Base-by-base conservation (phyloP, 2,888 invertebrate genomes). In the Congeria kusceri region DNA sequence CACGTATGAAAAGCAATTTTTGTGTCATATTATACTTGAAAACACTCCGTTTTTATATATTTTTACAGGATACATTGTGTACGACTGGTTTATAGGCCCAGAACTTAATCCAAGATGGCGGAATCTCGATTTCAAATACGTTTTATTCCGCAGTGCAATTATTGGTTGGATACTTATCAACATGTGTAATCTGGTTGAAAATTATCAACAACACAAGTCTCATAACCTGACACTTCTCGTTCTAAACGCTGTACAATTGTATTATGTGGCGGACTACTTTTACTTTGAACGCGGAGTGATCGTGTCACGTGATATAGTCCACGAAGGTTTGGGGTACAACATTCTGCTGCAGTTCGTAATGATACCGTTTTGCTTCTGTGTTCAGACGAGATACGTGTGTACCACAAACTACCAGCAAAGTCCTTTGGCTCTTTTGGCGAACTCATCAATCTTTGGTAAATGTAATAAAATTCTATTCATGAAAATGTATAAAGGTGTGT, bases 141-240 rank as follows among this genome's bases (percentile, higher is more conserved):
- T 82, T 18, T 64, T 78, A 61, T 86, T 86, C 59, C 62, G 86
- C 9, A 80, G 84, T 39, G 82, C 69, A 4, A 82, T 83, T 15
- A 84, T 78, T 32, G 86, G 84, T 11, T 85, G 85, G 85, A 77
- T 83, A 18, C 20, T 85, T 5, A 25, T 85, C n/a, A 83, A 85
- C 53, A 61, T 69, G 23, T 77, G 77, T 7, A 78, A 75, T 57
- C 32, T 81, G 11, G 63, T 71, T 13, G 66, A 79, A 25, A 67
- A 81, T 23, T 82, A 57, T 32, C 23, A 58, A 7, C 49, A 23
- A 4, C 39, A 49, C 32, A 20, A 59, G 0, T 29, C 29, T 47
- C 27, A 74, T 5, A 71, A 67, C 39, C 13, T 72, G 1, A 68
- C 73, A 1, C 56, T 83, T 20, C 11, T 83, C 7, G 32, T 73